Conservation (phyloP, 2,797 vertebrate species). For the Sebastes itinus region DNA sequence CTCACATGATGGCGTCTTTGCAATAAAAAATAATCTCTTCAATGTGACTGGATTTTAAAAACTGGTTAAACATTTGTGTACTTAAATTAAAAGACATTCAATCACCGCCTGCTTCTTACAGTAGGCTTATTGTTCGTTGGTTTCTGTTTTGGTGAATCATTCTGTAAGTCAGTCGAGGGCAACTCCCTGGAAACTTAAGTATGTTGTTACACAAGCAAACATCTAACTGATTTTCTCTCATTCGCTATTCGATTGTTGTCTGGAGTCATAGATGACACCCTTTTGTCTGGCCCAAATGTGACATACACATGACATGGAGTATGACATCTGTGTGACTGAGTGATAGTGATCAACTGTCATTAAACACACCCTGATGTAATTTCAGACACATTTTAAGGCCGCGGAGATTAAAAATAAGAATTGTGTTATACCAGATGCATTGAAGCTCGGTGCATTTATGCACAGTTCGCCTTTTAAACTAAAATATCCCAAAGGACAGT, state of each 20-base stretch:
- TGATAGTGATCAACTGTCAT: slow-evolving; percentile 14
- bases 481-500: slow-evolving; percentile 71
- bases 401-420: slow-evolving; percentile 27
- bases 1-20: neutral
- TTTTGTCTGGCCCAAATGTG: slow-evolving; percentile 39
- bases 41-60: neutral
- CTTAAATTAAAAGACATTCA: neutral
- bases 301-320: neutral
- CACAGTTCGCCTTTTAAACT: slow-evolving; percentile 59
- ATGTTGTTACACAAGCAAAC: slow-evolving; percentile 48
- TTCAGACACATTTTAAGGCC: slow-evolving; percentile 39
- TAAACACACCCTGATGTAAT: slow-evolving; percentile 24
- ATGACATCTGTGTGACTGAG: slow-evolving; percentile 6
- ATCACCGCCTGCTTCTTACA: neutral
- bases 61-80: neutral
- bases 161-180: neutral
- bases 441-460: slow-evolving; percentile 37
- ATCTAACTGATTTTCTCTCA: slow-evolving; percentile 38
- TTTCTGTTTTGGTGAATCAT: slow-evolving; percentile 30
- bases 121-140: slow-evolving; percentile 20
- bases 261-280: slow-evolving; percentile 27
- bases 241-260: slow-evolving; percentile 39
- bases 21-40: neutral
- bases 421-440: neutral
- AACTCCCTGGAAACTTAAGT: slow-evolving; percentile 55